Evolutionary conservation across 2,888 invertebrate species (phyloP).

Genomic region (Scaptomyza parva): DNA sequence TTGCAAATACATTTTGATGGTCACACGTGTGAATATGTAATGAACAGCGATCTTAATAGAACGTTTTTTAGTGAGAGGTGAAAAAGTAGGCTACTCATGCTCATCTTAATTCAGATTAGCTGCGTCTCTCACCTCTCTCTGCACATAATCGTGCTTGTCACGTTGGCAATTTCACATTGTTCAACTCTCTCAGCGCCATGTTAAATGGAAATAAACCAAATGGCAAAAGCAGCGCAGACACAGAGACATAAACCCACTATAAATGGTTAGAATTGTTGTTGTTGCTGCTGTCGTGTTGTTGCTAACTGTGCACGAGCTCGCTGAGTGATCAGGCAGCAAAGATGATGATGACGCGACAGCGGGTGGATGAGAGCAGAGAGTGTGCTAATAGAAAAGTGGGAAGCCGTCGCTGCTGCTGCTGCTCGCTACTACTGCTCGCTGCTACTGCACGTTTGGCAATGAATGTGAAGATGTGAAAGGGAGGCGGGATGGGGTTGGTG

Average conservation of each 20-base stretch:
- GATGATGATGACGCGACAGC: constrained; percentile 20
- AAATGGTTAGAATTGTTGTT: constrained; percentile 63
- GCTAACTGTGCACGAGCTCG: constrained; percentile 72
- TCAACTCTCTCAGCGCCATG: constrained; percentile 39
- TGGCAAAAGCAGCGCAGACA: constrained; percentile 11
- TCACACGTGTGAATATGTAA: constrained; percentile 32
- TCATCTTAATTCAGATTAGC: constrained; percentile 16
- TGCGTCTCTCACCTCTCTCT: constrained; percentile 16
- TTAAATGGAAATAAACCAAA: constrained; percentile 46
- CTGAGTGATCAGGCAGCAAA: constrained; percentile 72
- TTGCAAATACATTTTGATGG: constrained; percentile 30
- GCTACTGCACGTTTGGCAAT: constrained; percentile 39
- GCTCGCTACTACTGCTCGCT: constrained; percentile 22
- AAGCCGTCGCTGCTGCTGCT: constrained; percentile 21
- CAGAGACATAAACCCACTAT: constrained; percentile 28
- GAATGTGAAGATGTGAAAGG: constrained; percentile 15
- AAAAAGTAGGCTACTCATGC: constrained; percentile 2
- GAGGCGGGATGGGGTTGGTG: background rate
- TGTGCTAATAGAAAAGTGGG: constrained; percentile 45
- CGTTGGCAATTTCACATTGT: constrained; percentile 43
- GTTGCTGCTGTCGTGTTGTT: constrained; percentile 33
- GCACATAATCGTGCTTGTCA: constrained; percentile 47
- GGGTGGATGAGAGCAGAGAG: background rate
- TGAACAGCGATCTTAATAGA: background rate
- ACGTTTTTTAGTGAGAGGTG: background rate